These are phyloP conservation scores for Clinocottus analis DNA, from an alignment of 2,113 vertebrate genomes.

Conservation along the genomic window DNA sequence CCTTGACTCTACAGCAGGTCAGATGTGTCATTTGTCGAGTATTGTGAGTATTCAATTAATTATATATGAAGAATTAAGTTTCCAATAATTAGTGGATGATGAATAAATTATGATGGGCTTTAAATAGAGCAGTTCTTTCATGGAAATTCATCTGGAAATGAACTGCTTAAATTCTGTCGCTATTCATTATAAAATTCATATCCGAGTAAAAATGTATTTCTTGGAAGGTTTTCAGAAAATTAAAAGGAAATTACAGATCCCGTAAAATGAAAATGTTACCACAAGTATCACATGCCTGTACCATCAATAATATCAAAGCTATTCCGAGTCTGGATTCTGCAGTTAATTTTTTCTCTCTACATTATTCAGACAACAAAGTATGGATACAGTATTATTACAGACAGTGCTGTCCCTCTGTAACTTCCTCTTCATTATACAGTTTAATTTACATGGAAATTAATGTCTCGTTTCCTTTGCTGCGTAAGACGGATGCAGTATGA, in stretches of 20 bases:
- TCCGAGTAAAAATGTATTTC: background rate
- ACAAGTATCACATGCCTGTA: slow-evolving; percentile 53
- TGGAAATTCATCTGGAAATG: background rate
- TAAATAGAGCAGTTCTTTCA: background rate
- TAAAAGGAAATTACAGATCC: slow-evolving; percentile 15
- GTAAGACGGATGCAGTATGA: slow-evolving; percentile 34
- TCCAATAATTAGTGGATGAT: background rate
- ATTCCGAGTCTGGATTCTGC: slow-evolving; percentile 45
- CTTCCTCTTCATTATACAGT: slow-evolving; percentile 51
- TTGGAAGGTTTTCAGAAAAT: slow-evolving; percentile 8
- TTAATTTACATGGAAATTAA: slow-evolving; percentile 63
- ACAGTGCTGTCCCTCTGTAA: slow-evolving; percentile 59
- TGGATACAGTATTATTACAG: slow-evolving; percentile 63
- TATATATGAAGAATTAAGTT: background rate
- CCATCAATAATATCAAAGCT: slow-evolving; percentile 61
- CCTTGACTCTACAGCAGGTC: background rate
- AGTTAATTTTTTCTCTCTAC: slow-evolving; percentile 15
- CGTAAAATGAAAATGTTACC: slow-evolving; percentile 36
- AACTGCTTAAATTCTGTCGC: background rate
- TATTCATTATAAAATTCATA: background rate
- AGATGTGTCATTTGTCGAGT: background rate
- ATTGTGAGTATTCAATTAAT: background rate
- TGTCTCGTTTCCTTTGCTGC: slow-evolving; percentile 37
- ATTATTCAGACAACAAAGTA: slow-evolving; percentile 59
- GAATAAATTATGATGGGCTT: background rate